Evolutionary conservation across 1,140 invertebrate species (phyloP), one percentile per base, ranked within the genome.

Genomic region (Cryptotermes secundus): DNA sequence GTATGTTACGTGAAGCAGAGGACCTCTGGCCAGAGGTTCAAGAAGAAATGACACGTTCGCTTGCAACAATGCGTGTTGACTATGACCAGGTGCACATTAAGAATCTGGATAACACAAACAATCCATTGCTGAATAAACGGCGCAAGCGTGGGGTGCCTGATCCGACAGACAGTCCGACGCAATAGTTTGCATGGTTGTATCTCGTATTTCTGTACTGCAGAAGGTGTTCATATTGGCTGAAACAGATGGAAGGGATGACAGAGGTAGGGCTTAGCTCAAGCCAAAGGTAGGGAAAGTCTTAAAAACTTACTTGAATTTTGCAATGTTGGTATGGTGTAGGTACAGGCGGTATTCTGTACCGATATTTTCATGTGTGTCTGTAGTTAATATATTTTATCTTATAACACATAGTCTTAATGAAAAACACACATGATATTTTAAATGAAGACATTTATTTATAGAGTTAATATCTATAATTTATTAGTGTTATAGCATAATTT

Each of bases 31-130:
- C 96, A 6, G 98, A 99, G 88, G 97, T 99, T 26, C 96, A 99
- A 92, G 98, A 99, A 90, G 98, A 99, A 91, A 99, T 99, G 97
- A 98, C 96, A 0, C 94, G 97, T 84, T 99, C 98, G 0, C 90
- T 99, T 65, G 97, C 97, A 53, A 98, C 97, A 83, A 99, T 99
- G 98, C 92, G 98, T 83, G 96, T 99, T 1, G 97, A 98, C 88
- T 98, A 97, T 88, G 97, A 99, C 89, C 94, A 94, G 91, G 94
- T 97, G 79, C 95, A 96, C 90, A 95, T 98, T 82, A 98, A 99
- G 91, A 94, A 95, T 65, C 89, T 99, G 84, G 96, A 97, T 85
- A 94, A 96, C 87, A 96, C 96, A 31, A 98, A 97, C 88, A 99
- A 99, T 90, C 93, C 96, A 12, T 90, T 99, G 59, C 90, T 99